These are phyloP conservation scores for Oenanthe melanoleuca DNA, from an alignment of 2,113 vertebrate species.

Conservation along the genomic window DNA sequence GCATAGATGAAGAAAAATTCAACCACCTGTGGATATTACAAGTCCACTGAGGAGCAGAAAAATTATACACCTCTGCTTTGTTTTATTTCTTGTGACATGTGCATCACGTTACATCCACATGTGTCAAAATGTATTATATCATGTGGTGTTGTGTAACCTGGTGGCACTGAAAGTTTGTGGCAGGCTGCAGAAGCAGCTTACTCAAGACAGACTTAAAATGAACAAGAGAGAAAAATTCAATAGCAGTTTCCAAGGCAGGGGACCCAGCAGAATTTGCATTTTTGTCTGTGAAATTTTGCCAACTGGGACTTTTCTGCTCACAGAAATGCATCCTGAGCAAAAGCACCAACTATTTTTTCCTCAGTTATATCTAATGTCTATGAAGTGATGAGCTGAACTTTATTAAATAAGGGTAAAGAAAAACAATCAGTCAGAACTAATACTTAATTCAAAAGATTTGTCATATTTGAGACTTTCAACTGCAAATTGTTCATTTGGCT, in stretches of 20 bases:
- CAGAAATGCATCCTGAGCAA: not conserved
- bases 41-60: not conserved
- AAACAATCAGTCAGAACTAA: not conserved
- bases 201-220: not conserved
- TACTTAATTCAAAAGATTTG: not conserved
- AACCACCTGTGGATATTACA: not conserved
- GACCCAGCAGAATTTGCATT: not conserved
- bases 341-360: not conserved
- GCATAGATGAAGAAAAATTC: not conserved
- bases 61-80: not conserved
- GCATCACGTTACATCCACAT: not conserved
- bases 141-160: not conserved
- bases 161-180: not conserved
- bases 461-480: not conserved
- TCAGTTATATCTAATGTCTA: not conserved
- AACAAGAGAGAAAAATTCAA: not conserved
- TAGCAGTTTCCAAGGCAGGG: not conserved
- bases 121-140: not conserved
- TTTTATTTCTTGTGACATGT: conserved; percentile 12
- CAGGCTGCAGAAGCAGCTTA: not conserved
- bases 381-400: not conserved
- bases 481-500: not conserved
- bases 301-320: not conserved
- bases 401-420: not conserved
- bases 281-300: not conserved